A percentile compares a stretch with the other conserved stretches of the same genome.
These are phyloP conservation scores for Polia nebulosa DNA, from an alignment of 2,888 invertebrate genomes.

Conservation along the genomic window DNA sequence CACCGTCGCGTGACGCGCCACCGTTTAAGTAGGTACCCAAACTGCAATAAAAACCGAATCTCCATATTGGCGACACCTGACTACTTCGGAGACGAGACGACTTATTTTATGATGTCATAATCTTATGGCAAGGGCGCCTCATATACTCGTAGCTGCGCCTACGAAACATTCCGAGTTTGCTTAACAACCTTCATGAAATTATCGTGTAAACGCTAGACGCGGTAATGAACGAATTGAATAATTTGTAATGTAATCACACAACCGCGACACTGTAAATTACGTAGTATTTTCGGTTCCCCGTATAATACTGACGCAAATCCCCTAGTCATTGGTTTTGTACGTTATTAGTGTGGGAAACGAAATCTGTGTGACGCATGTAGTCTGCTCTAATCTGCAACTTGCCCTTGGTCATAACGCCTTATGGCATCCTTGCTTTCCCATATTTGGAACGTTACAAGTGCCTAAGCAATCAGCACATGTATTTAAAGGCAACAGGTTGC, in stretches of 20 bases:
- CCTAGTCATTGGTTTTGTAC: slow-evolving; percentile 18
- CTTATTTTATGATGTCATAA: slow-evolving; percentile 62
- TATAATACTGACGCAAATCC: slow-evolving; percentile 49
- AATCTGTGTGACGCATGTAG: slow-evolving; percentile 49
- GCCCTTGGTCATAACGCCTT: slow-evolving; percentile 51
- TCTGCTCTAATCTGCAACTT: slow-evolving; percentile 40
- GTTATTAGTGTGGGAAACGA: slow-evolving; percentile 39
- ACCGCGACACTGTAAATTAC: slow-evolving; percentile 43
- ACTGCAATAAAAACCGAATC: slow-evolving; percentile 52
- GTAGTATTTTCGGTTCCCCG: slow-evolving; percentile 46
- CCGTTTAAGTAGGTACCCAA: slow-evolving; percentile 28
- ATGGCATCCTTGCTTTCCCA: slow-evolving; percentile 53
- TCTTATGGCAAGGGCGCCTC: slow-evolving; percentile 70
- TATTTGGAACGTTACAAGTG: slow-evolving; percentile 53
- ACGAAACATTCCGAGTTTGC: slow-evolving; percentile 67
- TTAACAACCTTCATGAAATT: slow-evolving; percentile 70
- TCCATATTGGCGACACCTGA: slow-evolving; percentile 57
- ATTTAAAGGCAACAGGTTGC: slow-evolving; percentile 43
- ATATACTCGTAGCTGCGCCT: slow-evolving; percentile 63
- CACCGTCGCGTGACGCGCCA: slow-evolving; percentile 48
- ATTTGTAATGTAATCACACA: slow-evolving; percentile 63
- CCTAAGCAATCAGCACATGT: slow-evolving; percentile 50
- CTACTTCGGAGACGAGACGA: slow-evolving; percentile 48
- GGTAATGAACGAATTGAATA: slow-evolving; percentile 63
- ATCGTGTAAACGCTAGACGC: slow-evolving; percentile 55